A percentile compares a stretch with the other conserved stretches of the same genome.
phyloP scores from a whole-genome alignment of 2,888 invertebrate species.

The Synanthedon myopaeformis region DNA sequence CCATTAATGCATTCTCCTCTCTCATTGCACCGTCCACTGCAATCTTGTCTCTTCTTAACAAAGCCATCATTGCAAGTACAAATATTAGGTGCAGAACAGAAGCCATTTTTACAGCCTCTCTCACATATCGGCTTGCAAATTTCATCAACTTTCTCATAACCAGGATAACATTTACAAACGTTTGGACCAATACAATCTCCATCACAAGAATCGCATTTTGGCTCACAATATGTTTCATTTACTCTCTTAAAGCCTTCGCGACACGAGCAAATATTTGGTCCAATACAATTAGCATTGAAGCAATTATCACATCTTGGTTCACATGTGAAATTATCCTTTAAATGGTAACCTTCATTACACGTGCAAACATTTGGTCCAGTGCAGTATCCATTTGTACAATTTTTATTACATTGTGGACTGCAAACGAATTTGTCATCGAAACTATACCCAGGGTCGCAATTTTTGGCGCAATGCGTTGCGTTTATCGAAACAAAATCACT shows the following conservation, averaged over 20 bases:
- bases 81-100: conserved; percentile 37
- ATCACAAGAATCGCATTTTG: conserved; percentile 33
- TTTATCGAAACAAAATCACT: conserved; percentile 26
- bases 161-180: conserved; percentile 68
- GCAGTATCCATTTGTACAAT: conserved; percentile 11
- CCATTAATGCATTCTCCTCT: background rate
- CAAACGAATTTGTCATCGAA: conserved; percentile 19
- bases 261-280: conserved; percentile 20
- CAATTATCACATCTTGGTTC: conserved; percentile 4
- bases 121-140: conserved; percentile 24
- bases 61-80: conserved; percentile 32
- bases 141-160: conserved; percentile 41
- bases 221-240: conserved; percentile 8
- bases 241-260: background rate
- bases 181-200: conserved; percentile 69
- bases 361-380: conserved; percentile 9
- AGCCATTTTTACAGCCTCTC: conserved; percentile 26
- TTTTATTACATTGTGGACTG: conserved; percentile 11
- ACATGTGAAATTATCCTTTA: conserved; percentile 1
- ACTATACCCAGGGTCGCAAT: conserved; percentile 25
- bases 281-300: conserved; percentile 9
- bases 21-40: background rate
- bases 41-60: background rate
- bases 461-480: conserved; percentile 29
- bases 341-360: conserved; percentile 2